phyloP scores from a whole-genome alignment of 1,140 invertebrate species.

The Ceratina australensis region DNA sequence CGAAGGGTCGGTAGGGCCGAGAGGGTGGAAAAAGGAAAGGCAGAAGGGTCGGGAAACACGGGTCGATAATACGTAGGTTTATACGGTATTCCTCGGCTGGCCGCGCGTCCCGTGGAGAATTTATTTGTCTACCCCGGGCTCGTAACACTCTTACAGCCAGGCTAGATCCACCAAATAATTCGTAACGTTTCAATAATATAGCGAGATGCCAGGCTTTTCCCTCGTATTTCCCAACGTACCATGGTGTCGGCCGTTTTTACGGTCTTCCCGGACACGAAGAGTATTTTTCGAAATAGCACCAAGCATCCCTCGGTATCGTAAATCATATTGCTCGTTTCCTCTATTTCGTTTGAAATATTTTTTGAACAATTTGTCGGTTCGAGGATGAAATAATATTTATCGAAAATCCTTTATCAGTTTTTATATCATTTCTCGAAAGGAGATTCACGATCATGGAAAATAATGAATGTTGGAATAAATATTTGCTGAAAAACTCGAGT shows the following conservation, averaged over 20 bases:
- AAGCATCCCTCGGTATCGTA: too few relatives aligned
- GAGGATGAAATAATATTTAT: too few relatives aligned
- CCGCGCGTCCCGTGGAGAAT: conserved; percentile 37
- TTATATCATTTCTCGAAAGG: too few relatives aligned
- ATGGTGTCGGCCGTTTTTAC: conserved; percentile 2
- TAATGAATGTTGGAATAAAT: too few relatives aligned
- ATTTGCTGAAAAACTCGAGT: too few relatives aligned
- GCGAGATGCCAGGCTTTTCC: neutral
- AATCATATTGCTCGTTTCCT: too few relatives aligned
- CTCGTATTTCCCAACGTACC: neutral
- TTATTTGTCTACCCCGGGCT: conserved; percentile 49
- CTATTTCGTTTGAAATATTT: too few relatives aligned
- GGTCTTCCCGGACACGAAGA: neutral
- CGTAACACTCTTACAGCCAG: conserved; percentile 42
- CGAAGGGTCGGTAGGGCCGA: neutral
- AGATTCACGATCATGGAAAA: too few relatives aligned
- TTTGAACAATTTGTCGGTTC: too few relatives aligned
- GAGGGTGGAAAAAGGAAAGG: neutral
- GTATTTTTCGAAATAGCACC: neutral
- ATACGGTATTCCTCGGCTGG: conserved; percentile 30
- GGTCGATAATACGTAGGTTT: conserved; percentile 58
- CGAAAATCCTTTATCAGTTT: too few relatives aligned
- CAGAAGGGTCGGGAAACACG: conserved; percentile 37
- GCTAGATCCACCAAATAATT: conserved; percentile 27
- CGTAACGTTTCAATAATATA: conserved; percentile 41